phyloP scores from a whole-genome alignment of 2,888 invertebrate genomes.

The Polyommatus icarus region DNA sequence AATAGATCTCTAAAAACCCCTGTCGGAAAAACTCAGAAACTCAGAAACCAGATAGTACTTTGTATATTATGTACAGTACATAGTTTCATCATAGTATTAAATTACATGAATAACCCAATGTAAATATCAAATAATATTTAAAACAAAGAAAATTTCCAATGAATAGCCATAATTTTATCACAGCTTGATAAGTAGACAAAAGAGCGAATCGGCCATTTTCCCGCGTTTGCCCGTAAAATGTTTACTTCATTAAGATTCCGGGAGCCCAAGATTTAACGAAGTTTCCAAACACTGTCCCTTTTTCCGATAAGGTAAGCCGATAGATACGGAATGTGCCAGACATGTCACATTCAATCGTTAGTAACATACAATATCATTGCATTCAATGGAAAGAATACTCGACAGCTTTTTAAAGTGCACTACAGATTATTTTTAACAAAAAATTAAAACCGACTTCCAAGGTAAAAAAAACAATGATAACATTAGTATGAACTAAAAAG shows the following conservation, averaged over 20 bases:
- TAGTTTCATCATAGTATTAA: not conserved
- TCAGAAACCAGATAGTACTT: too few species aligned
- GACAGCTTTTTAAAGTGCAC: too few species aligned
- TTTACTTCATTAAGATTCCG: slow-evolving; percentile 11
- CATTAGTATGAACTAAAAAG: too few species aligned
- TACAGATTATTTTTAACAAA: too few species aligned
- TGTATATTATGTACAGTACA: too few species aligned
- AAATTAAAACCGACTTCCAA: too few species aligned
- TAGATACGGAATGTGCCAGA: not conserved
- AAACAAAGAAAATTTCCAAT: not conserved
- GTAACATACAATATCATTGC: too few species aligned
- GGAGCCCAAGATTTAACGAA: slow-evolving; percentile 5
- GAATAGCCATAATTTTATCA: not conserved
- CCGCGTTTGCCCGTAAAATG: not conserved
- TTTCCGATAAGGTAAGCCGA: not conserved
- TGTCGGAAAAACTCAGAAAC: not conserved
- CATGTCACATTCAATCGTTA: not conserved
- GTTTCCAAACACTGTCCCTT: not conserved
- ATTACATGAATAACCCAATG: not conserved
- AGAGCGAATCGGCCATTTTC: slow-evolving; percentile 9
- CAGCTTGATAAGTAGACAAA: not conserved
- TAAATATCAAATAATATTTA: not conserved
- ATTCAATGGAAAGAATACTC: too few species aligned
- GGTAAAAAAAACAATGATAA: too few species aligned
- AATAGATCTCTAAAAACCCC: too few species aligned